These are phyloP conservation scores for Emmelina monodactyla DNA, from an alignment of 2,888 invertebrate species.

Conservation along the genomic window DNA sequence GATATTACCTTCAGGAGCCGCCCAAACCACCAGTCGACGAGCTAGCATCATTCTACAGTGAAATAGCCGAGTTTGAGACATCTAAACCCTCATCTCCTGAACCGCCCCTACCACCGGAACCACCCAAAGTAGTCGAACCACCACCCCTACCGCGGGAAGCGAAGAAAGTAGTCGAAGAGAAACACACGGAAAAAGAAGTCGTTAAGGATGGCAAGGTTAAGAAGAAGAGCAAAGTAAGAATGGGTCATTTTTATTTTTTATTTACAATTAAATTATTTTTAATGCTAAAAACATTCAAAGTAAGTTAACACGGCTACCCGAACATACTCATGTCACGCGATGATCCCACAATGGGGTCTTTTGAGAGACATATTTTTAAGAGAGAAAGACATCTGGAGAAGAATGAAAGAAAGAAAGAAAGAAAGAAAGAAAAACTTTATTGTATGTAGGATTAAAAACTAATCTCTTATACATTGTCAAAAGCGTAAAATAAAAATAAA, in stretches of 20 bases:
- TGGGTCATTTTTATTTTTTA: background rate
- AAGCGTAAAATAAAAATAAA: too few relatives aligned
- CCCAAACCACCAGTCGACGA: conserved; percentile 33
- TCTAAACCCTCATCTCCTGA: conserved; percentile 10
- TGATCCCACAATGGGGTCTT: too few relatives aligned
- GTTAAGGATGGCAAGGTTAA: conserved; percentile 18
- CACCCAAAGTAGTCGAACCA: conserved; percentile 16
- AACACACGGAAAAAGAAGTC: conserved; percentile 9
- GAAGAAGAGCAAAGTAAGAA: conserved; percentile 34
- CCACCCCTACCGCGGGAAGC: conserved; percentile 7
- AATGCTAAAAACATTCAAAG: too few relatives aligned
- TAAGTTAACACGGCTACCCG: too few relatives aligned
- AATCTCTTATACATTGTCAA: too few relatives aligned
- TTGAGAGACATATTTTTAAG: too few relatives aligned
- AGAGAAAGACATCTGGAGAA: too few relatives aligned
- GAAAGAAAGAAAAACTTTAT: too few relatives aligned
- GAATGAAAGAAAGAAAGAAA: too few relatives aligned
- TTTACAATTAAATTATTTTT: background rate
- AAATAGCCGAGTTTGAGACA: conserved; percentile 54
- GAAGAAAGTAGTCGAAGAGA: background rate
- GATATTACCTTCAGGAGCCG: too few relatives aligned
- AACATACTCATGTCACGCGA: too few relatives aligned
- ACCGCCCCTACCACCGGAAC: conserved; percentile 10
- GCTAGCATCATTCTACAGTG: conserved; percentile 62
- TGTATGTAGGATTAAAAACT: too few relatives aligned